Evolutionary conservation across 2,888 invertebrate species (phyloP).

Genomic region (Chloroclysta siterata): DNA sequence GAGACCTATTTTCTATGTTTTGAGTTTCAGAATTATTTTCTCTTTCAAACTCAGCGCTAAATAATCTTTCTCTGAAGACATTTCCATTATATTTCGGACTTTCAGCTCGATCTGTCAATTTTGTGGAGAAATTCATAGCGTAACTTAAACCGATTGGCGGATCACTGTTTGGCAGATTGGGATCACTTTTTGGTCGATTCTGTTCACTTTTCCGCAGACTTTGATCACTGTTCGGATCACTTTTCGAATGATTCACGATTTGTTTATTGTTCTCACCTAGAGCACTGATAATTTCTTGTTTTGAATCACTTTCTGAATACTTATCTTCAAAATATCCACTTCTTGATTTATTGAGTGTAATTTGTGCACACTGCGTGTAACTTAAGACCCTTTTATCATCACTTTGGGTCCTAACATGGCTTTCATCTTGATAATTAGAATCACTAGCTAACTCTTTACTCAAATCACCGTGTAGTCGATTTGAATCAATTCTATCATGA

Average conservation of each 20-base stretch:
- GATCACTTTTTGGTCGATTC: background rate
- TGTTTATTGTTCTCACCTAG: background rate
- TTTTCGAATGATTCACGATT: background rate
- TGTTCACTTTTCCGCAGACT: conserved; percentile 1
- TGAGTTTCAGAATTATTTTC: background rate
- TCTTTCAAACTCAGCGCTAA: conserved; percentile 21
- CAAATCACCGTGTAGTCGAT: background rate
- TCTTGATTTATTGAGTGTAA: background rate
- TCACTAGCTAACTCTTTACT: conserved; percentile 6
- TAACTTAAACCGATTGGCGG: conserved; percentile 9
- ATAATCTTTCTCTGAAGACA: conserved; percentile 25
- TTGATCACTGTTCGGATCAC: background rate
- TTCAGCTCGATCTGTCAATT: background rate
- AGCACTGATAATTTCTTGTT: background rate
- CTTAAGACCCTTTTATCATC: background rate
- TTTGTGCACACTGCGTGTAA: background rate
- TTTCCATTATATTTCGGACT: conserved; percentile 16
- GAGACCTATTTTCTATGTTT: conserved; percentile 35
- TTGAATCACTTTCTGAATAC: background rate
- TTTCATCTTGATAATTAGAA: background rate
- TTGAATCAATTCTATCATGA: conserved; percentile 2
- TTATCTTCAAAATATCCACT: background rate
- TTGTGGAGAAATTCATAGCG: conserved; percentile 20
- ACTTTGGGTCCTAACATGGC: background rate
- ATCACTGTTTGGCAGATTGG: background rate